phyloP scores from a whole-genome alignment of 1,140 invertebrate species.

The Drosophila sturtevanti region DNA sequence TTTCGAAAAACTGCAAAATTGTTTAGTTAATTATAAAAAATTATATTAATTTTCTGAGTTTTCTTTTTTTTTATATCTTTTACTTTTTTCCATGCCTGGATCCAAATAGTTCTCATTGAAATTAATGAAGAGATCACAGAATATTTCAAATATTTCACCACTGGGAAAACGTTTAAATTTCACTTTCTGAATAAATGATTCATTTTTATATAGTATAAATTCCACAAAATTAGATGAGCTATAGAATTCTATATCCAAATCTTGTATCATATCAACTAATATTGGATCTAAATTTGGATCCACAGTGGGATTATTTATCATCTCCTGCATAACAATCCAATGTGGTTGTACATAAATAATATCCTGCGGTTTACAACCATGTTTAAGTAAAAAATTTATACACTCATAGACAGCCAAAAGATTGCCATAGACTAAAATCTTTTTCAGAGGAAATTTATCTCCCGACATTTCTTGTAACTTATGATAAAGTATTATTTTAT shows the following conservation, averaged over 20 bases:
- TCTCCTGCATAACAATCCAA: background rate
- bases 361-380: constrained; percentile 9
- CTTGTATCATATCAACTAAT: constrained; percentile 38
- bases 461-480: constrained; percentile 37
- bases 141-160: background rate
- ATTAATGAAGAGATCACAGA: constrained; percentile 56
- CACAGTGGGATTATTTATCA: constrained; percentile 20
- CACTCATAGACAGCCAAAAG: constrained; percentile 48
- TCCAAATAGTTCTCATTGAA: constrained; percentile 23
- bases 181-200: constrained; percentile 24
- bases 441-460: background rate
- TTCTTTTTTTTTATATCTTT: background rate
- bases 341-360: constrained; percentile 48
- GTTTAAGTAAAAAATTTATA: constrained; percentile 53
- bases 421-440: constrained; percentile 46
- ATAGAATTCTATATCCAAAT: constrained; percentile 44
- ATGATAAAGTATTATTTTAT: constrained; percentile 62
- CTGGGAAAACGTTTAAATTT: constrained; percentile 18
- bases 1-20: background rate
- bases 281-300: constrained; percentile 42
- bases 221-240: background rate
- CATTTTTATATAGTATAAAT: background rate
- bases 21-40: no score
- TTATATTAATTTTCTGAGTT: no score
- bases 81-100: background rate